These are phyloP conservation scores for Disparrhopalites patrizii DNA, from an alignment of 2,888 invertebrate genomes.

Conservation along the genomic window DNA sequence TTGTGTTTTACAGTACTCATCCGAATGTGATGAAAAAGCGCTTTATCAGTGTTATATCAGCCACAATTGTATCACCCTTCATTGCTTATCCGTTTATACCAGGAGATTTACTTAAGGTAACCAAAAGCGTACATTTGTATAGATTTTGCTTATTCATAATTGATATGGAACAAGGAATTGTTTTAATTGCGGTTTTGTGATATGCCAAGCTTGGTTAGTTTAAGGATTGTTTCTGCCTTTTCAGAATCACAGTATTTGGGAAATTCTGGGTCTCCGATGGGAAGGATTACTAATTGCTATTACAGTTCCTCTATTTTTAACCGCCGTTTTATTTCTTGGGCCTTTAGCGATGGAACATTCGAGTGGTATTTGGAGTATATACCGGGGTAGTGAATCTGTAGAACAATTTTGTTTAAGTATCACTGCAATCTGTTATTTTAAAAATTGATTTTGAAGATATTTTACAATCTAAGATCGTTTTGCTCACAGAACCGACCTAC, in stretches of 20 bases:
- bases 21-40: conserved; percentile 81
- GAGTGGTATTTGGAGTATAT: conserved; percentile 33
- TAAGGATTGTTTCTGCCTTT: background rate
- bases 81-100: conserved; percentile 70
- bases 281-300: conserved; percentile 70
- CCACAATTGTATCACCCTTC: conserved; percentile 74
- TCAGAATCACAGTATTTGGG: conserved; percentile 56
- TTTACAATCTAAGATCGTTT: conserved; percentile 40
- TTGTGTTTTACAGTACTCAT: conserved; percentile 67
- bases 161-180: background rate
- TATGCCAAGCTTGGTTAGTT: background rate
- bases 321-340: conserved; percentile 76
- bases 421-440: no score
- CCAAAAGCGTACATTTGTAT: background rate
- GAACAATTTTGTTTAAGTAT: no score
- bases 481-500: conserved; percentile 64
- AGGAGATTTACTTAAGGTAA: conserved; percentile 60
- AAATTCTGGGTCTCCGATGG: conserved; percentile 70
- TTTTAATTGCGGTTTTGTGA: no score
- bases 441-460: no score
- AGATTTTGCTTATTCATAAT: background rate
- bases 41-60: conserved; percentile 77
- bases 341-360: conserved; percentile 53
- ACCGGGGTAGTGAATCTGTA: background rate
- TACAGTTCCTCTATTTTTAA: conserved; percentile 70